A percentile compares a stretch with the other conserved stretches of the same genome.
Conservation (phyloP, 1,140 invertebrate species). For the Antheraea pernyi region DNA sequence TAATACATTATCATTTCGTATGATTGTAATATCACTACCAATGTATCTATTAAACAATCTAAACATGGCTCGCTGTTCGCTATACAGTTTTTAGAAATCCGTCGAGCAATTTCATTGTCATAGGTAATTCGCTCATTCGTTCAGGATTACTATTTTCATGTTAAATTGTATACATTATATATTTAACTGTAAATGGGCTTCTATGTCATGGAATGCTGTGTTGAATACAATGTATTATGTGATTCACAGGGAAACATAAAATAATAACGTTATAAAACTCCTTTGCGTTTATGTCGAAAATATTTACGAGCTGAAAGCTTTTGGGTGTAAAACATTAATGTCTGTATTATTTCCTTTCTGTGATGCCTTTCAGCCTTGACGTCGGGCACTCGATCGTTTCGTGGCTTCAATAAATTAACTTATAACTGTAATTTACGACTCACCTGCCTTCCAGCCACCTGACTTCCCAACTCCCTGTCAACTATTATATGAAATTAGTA, state of each 20-base stretch:
- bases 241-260: slow-evolving; percentile 19
- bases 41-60: too few species aligned
- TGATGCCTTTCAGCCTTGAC: slow-evolving; percentile 37
- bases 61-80: too few species aligned
- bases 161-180: too few species aligned
- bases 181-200: background rate
- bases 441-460: background rate
- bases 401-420: slow-evolving; percentile 28
- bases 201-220: background rate
- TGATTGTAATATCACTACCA: too few species aligned
- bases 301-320: slow-evolving; percentile 64
- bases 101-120: too few species aligned
- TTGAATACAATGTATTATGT: background rate
- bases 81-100: too few species aligned
- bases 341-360: slow-evolving; percentile 49
- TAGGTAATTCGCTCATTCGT: too few species aligned
- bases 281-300: slow-evolving; percentile 26
- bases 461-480: background rate
- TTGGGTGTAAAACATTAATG: slow-evolving; percentile 64
- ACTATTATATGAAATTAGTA: slow-evolving; percentile 1
- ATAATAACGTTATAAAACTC: slow-evolving; percentile 39
- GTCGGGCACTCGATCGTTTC: slow-evolving; percentile 15
- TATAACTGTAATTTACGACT: slow-evolving; percentile 20
- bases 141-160: too few species aligned
- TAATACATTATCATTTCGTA: too few species aligned